Conservation (phyloP, 2,888 invertebrate species). For the Orthosia gothica region DNA sequence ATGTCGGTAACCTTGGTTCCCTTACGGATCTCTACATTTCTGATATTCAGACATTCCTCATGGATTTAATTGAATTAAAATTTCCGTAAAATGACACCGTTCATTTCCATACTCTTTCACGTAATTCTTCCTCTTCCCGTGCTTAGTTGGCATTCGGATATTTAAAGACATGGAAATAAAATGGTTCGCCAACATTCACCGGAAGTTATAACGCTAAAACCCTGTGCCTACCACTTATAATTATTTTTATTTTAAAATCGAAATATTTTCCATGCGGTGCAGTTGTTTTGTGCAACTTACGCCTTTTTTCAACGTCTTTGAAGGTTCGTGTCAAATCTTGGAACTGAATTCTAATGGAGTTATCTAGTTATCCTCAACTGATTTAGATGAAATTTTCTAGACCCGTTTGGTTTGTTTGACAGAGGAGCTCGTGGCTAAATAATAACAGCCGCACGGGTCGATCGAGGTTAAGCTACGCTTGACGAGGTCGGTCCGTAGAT, state of each 20-base stretch:
- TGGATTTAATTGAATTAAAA: neutral
- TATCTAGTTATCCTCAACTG: too few species aligned
- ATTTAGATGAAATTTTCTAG: too few species aligned
- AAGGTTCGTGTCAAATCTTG: too few species aligned
- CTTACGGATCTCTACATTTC: too few species aligned
- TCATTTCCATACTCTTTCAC: neutral
- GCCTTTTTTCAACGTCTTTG: conserved; percentile 18
- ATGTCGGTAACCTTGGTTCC: too few species aligned
- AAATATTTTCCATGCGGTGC: neutral
- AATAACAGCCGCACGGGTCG: too few species aligned
- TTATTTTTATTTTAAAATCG: neutral
- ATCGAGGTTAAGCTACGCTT: too few species aligned
- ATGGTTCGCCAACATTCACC: conserved; percentile 32
- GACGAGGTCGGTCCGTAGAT: too few species aligned
- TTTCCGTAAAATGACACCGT: neutral
- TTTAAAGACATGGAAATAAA: conserved; percentile 41
- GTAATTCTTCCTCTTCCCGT: conserved; percentile 37
- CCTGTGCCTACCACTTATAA: neutral
- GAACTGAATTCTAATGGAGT: too few species aligned
- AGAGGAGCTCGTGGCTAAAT: too few species aligned
- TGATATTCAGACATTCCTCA: too few species aligned
- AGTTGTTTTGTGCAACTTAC: neutral
- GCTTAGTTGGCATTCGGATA: conserved; percentile 10
- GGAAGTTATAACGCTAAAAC: conserved; percentile 22
- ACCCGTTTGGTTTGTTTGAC: too few species aligned